Percentiles rank a stretch among this genome's conserved stretches.
Evolutionary conservation across 2,113 vertebrate genomes (phyloP).

Genomic region (Murina feae): DNA sequence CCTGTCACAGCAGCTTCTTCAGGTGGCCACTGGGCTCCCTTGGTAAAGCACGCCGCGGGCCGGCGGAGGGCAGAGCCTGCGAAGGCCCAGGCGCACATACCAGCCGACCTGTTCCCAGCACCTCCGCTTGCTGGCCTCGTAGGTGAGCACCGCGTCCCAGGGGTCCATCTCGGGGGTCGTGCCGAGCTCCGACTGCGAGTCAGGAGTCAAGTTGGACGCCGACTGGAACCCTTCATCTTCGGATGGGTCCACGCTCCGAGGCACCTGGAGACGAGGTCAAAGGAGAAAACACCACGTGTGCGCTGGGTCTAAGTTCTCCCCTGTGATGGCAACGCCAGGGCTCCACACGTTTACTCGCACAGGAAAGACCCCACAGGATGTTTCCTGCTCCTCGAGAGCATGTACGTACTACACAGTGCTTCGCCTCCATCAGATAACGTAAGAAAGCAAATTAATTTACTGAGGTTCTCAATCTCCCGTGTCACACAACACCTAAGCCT

Average conservation of each 20-base stretch:
- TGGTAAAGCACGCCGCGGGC: fast-evolving
- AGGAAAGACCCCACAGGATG: fast-evolving
- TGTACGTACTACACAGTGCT: not conserved
- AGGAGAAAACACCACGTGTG: not conserved
- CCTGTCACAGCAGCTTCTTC: not conserved
- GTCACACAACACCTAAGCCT: not conserved
- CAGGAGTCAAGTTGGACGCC: slow-evolving; percentile 95
- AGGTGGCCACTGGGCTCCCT: not conserved
- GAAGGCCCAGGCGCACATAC: slow-evolving; percentile 76
- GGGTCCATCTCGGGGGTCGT: slow-evolving; percentile 89
- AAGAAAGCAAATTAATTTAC: not conserved
- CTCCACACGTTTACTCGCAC: not conserved
- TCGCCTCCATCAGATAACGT: not conserved
- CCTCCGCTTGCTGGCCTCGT: slow-evolving; percentile 88
- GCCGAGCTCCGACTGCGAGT: slow-evolving; percentile 94
- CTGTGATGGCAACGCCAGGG: not conserved
- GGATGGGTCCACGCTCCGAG: slow-evolving; percentile 91
- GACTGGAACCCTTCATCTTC: slow-evolving; percentile 99
- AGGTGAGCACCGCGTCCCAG: slow-evolving; percentile 92
- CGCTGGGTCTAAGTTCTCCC: no score
- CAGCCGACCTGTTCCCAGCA: slow-evolving; percentile 98
- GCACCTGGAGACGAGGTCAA: slow-evolving; percentile 84
- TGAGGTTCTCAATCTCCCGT: not conserved
- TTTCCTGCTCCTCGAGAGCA: not conserved
- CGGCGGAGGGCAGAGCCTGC: fast-evolving